Percentiles rank a stretch among this genome's conserved stretches.
phyloP scores from a whole-genome alignment of 2,888 invertebrate genomes.

The Meta bourneti region DNA sequence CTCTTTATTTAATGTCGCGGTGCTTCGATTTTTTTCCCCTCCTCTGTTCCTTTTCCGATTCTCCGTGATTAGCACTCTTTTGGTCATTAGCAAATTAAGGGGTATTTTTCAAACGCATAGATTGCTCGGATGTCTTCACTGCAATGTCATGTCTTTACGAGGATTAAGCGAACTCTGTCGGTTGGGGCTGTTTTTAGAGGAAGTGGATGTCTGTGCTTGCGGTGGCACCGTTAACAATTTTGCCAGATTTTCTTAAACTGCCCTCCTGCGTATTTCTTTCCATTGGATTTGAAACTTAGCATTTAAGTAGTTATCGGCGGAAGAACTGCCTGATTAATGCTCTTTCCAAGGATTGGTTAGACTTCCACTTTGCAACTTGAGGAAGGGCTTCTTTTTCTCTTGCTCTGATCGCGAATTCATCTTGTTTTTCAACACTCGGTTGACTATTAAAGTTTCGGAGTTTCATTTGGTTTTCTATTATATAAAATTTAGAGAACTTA shows the following conservation, averaged over 20 bases:
- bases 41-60: conserved; percentile 12
- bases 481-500: too few species aligned
- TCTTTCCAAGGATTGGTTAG: background rate
- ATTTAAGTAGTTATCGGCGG: background rate
- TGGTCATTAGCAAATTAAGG: conserved; percentile 75
- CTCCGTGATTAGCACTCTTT: conserved; percentile 74
- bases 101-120: conserved; percentile 59
- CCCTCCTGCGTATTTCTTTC: background rate
- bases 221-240: conserved; percentile 36
- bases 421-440: too few species aligned
- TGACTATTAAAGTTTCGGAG: too few species aligned
- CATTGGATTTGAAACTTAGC: background rate
- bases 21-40: conserved; percentile 7
- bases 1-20: conserved; percentile 60
- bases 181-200: conserved; percentile 42
- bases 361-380: too few species aligned
- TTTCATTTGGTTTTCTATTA: too few species aligned
- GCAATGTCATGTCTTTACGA: conserved; percentile 58
- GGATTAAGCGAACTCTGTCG: conserved; percentile 62
- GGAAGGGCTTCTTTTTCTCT: too few species aligned
- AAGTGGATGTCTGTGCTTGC: background rate
- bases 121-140: conserved; percentile 27
- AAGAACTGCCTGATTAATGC: background rate
- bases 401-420: too few species aligned
- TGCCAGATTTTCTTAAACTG: conserved; percentile 28